Conservation (phyloP, 2,113 vertebrate species). For the Mobula birostris region DNA sequence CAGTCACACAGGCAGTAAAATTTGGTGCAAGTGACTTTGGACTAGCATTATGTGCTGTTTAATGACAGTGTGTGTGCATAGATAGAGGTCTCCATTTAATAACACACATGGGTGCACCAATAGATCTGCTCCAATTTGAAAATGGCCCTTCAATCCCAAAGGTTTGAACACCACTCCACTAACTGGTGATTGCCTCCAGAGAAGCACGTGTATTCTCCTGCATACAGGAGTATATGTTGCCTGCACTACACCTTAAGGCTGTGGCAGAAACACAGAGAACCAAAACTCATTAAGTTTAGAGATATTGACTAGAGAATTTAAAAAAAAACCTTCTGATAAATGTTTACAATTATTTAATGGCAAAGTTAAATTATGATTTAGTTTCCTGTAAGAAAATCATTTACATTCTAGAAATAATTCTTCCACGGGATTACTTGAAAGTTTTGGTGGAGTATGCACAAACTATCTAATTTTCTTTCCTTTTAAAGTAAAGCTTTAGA, state of each 20-base stretch:
- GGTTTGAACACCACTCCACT: too few relatives aligned
- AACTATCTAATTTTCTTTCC: neutral
- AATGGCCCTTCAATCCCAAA: too few relatives aligned
- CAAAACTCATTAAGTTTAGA: neutral
- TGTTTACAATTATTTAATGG: constrained; percentile 5
- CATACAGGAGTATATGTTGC: neutral
- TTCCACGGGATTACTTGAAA: neutral
- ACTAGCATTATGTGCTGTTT: too few relatives aligned
- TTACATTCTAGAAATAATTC: neutral
- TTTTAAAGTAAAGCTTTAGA: constrained; percentile 6
- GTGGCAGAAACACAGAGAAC: neutral
- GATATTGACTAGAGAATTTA: neutral
- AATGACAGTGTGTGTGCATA: too few relatives aligned
- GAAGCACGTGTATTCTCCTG: neutral
- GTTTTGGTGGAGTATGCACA: neutral
- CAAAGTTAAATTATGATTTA: neutral
- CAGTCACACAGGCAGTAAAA: too few relatives aligned
- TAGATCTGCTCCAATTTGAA: too few relatives aligned
- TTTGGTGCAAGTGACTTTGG: too few relatives aligned
- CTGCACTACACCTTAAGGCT: neutral
- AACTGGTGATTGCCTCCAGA: neutral
- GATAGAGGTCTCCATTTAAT: too few relatives aligned
- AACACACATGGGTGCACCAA: too few relatives aligned
- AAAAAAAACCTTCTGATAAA: neutral
- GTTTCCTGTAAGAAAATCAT: constrained; percentile 23